phyloP scores from a whole-genome alignment of 2,797 vertebrate genomes.

The Sebastes hubbsi region DNA sequence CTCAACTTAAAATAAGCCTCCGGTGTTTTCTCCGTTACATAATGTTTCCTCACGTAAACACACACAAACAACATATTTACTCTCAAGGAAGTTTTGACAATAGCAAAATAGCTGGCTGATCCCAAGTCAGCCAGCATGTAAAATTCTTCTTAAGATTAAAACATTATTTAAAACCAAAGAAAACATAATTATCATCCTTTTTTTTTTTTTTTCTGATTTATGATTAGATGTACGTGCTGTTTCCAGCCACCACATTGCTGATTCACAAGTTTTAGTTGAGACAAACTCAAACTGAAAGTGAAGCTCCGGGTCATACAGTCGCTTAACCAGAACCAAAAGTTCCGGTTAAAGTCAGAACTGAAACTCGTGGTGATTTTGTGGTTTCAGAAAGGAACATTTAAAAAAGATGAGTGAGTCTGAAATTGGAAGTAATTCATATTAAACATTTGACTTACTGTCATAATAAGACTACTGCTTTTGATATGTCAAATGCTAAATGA shows the following conservation, averaged over 20 bases:
- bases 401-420: not conserved
- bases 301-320: not conserved
- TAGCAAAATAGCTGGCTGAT: not conserved
- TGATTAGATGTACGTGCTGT: not conserved
- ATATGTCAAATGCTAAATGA: not conserved
- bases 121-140: not conserved
- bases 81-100: not conserved
- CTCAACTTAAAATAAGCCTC: not conserved
- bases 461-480: not conserved
- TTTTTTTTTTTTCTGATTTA: not conserved
- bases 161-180: not conserved
- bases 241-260: not conserved
- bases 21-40: not conserved
- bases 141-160: not conserved
- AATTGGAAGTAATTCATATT: not conserved
- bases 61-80: not conserved
- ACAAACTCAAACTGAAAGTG: not conserved
- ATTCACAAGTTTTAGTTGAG: not conserved
- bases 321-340: not conserved
- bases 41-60: not conserved
- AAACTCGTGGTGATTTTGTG: not conserved
- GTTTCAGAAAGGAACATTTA: not conserved
- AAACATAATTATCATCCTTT: not conserved
- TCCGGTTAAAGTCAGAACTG: not conserved
- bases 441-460: not conserved